phyloP scores from a whole-genome alignment of 2,888 invertebrate species.

The Tortrix viridana region DNA sequence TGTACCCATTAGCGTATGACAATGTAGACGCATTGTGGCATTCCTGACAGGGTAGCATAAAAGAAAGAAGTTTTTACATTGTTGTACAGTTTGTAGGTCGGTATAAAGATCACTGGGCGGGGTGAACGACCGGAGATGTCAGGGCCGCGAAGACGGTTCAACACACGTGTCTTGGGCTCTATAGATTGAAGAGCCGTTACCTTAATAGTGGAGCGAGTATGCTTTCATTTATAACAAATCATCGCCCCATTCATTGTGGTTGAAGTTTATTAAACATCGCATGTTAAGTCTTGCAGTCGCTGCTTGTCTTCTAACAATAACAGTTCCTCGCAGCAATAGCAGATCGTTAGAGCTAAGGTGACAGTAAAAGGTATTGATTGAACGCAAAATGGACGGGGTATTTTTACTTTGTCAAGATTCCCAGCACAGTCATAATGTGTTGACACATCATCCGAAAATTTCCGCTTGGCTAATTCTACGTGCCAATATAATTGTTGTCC shows the following conservation, averaged over 20 bases:
- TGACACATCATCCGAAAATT: constrained; percentile 18
- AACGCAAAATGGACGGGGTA: too few relatives aligned
- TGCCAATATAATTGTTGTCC: constrained; percentile 13
- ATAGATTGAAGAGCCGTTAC: constrained; percentile 30
- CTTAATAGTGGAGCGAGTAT: constrained; percentile 5
- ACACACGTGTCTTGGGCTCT: constrained; percentile 34
- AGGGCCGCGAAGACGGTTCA: constrained; percentile 57
- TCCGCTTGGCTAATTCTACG: constrained; percentile 24
- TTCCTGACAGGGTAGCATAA: constrained; percentile 30
- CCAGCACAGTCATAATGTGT: not conserved
- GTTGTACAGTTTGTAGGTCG: constrained; percentile 58
- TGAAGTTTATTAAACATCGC: not conserved
- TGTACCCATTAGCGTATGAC: constrained; percentile 5
- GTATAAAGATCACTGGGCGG: constrained; percentile 65
- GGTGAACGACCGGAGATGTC: constrained; percentile 76
- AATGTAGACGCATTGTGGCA: constrained; percentile 25
- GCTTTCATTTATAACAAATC: constrained; percentile 27
- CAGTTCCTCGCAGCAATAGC: too few relatives aligned
- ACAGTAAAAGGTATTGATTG: too few relatives aligned
- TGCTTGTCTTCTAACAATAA: too few relatives aligned
- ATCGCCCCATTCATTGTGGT: constrained; percentile 8
- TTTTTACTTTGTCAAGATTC: too few relatives aligned
- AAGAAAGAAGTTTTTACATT: constrained; percentile 32
- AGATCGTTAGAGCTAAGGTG: too few relatives aligned
- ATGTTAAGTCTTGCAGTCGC: too few relatives aligned